Percentiles rank a stretch among this genome's conserved stretches.
Evolutionary conservation across 2,113 vertebrate genomes (phyloP).

Genomic region (Xiphias gladius): DNA sequence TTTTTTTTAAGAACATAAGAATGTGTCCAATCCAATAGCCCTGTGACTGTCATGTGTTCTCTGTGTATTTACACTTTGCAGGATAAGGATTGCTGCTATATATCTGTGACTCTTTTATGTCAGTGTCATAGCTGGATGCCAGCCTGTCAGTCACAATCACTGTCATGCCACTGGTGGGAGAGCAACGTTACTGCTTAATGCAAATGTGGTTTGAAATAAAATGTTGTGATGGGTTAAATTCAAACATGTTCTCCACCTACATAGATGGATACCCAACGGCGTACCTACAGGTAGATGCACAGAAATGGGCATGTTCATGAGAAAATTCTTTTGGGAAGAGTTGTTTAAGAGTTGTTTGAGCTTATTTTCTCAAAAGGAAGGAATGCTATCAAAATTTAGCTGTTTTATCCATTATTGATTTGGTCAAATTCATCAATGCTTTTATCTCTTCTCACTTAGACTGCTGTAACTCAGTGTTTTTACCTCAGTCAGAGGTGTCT

Average conservation of each 20-base stretch:
- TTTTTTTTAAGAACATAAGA: too few relatives aligned
- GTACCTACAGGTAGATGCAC: not conserved
- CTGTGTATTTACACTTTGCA: too few relatives aligned
- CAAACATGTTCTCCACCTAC: not conserved
- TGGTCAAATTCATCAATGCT: constrained; percentile 31
- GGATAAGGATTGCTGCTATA: constrained; percentile 3
- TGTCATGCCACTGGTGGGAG: not conserved
- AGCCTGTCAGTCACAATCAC: constrained; percentile 4
- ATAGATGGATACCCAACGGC: not conserved
- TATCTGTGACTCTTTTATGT: constrained; percentile 15
- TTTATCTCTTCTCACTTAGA: constrained; percentile 22
- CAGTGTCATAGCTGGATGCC: not conserved
- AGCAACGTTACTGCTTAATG: not conserved
- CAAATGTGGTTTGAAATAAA: constrained; percentile 8
- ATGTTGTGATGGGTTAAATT: not conserved
- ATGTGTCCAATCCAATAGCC: too few relatives aligned
- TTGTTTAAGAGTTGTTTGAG: not conserved
- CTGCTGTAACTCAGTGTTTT: not conserved
- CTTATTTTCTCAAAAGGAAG: not conserved
- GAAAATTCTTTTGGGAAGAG: not conserved
- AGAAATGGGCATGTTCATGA: not conserved
- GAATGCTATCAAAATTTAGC: constrained; percentile 4
- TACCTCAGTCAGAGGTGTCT: constrained; percentile 37
- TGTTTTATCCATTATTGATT: constrained; percentile 32
- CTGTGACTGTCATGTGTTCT: too few relatives aligned